These are phyloP conservation scores for Lagenorhynchus albirostris DNA, from an alignment of 2,113 vertebrate genomes.

Conservation along the genomic window DNA sequence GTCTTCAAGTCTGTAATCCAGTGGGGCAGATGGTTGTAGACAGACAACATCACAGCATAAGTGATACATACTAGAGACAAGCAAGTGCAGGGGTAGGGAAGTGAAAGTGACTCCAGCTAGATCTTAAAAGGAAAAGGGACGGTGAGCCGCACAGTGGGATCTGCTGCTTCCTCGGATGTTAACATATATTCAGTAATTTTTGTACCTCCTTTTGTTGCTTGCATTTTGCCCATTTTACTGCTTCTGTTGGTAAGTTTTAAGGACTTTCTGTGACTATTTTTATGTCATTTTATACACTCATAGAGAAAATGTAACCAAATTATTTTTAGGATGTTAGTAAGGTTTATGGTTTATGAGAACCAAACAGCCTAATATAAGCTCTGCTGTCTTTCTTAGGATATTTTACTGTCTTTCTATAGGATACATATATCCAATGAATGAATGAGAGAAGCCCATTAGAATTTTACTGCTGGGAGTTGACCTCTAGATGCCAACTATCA, in stretches of 20 bases:
- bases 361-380: neutral
- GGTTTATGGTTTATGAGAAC: neutral
- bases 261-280: neutral
- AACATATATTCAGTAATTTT: neutral
- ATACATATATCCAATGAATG: neutral
- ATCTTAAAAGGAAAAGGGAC: neutral
- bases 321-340: neutral
- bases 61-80: neutral
- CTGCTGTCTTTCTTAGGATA: neutral
- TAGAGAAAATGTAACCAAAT: neutral
- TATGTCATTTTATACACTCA: neutral
- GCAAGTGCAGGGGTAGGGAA: neutral
- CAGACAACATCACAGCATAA: neutral
- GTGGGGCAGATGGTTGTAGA: neutral
- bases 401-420: neutral
- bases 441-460: neutral
- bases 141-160: neutral
- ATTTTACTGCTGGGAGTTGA: neutral
- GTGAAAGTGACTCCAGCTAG: too few relatives aligned
- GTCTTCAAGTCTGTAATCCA: neutral
- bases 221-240: neutral
- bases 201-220: neutral
- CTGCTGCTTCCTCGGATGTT: neutral
- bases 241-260: neutral
- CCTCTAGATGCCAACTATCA: neutral